Conservation (phyloP, 2,797 vertebrate species). For the Aselliscus stoliczkanus region DNA sequence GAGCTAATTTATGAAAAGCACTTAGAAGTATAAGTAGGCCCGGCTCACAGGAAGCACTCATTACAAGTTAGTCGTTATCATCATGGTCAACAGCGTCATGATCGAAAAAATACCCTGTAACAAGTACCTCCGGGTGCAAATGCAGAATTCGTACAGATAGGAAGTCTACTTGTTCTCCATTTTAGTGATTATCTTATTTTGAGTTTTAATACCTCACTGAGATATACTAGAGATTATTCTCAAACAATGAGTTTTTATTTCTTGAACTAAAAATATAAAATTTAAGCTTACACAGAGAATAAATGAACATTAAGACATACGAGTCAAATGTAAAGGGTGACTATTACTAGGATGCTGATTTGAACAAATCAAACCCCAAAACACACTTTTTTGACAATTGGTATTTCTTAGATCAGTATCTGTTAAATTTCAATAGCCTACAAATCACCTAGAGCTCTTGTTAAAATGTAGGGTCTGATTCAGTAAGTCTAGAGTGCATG, state of each 20-base stretch:
- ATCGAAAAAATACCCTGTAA: not conserved
- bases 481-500: not conserved
- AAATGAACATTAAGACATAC: conserved; percentile 8
- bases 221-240: not conserved
- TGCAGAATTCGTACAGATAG: not conserved
- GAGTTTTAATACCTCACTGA: conserved; percentile 23
- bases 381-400: not conserved
- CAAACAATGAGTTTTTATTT: not conserved
- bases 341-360: not conserved
- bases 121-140: conserved; percentile 8
- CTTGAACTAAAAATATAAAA: conserved; percentile 14
- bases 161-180: not conserved
- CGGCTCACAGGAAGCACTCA: not conserved
- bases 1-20: not conserved
- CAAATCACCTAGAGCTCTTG: not conserved
- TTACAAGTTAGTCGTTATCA: not conserved
- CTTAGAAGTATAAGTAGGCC: not conserved
- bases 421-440: not conserved
- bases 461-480: not conserved
- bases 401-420: not conserved
- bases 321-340: not conserved
- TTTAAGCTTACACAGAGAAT: not conserved
- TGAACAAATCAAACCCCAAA: not conserved
- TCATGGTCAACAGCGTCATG: not conserved
- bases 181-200: conserved; percentile 23